phyloP scores from a whole-genome alignment of 2,888 invertebrate genomes.

The Torymus tubicola region DNA sequence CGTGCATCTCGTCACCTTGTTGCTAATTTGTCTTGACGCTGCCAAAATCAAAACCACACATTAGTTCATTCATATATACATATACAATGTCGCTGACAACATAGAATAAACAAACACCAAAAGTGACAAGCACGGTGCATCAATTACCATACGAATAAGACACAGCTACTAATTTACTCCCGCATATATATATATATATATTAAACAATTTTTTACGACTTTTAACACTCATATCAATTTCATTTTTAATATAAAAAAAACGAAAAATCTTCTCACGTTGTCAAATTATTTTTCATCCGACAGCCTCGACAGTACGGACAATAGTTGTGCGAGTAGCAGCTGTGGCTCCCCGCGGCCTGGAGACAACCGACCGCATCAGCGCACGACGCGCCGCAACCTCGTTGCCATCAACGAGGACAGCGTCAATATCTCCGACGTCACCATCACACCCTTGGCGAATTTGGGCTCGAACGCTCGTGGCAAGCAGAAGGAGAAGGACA shows the following conservation, averaged over 20 bases:
- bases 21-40: background rate
- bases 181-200: no score
- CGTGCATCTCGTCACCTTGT: background rate
- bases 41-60: background rate
- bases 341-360: constrained; percentile 61
- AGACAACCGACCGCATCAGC: constrained; percentile 49
- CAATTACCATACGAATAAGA: no score
- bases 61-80: background rate
- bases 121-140: no score
- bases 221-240: no score
- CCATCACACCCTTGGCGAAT: background rate
- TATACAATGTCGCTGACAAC: background rate
- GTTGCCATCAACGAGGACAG: constrained; percentile 31
- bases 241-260: no score
- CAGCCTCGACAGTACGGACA: constrained; percentile 42
- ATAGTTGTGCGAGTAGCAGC: constrained; percentile 64
- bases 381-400: constrained; percentile 19
- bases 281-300: no score
- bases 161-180: no score
- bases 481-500: constrained; percentile 1
- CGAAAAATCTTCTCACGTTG: no score
- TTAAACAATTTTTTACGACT: no score
- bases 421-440: background rate
- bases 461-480: background rate
- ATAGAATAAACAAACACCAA: background rate